These are phyloP conservation scores for Symphodus melops DNA, from an alignment of 2,113 vertebrate species.

Conservation along the genomic window DNA sequence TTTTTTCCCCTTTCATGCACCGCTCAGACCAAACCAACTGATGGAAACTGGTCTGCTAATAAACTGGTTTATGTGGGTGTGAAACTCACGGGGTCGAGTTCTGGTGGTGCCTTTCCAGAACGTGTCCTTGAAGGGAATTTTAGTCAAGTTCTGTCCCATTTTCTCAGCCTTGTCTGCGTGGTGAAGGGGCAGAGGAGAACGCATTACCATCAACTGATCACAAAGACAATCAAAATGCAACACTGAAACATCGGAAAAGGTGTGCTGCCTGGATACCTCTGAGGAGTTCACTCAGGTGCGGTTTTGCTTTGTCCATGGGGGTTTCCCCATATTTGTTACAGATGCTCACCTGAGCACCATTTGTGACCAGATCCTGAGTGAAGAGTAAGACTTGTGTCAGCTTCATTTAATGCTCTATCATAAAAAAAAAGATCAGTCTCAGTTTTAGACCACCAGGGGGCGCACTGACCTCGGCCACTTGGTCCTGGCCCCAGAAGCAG, in stretches of 20 bases:
- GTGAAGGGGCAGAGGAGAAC: background rate
- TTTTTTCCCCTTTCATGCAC: slow-evolving; percentile 18
- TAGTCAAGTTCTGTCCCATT: slow-evolving; percentile 92
- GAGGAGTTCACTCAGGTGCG: slow-evolving; percentile 88
- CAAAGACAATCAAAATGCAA: background rate
- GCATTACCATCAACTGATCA: background rate
- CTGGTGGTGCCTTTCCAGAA: slow-evolving; percentile 99
- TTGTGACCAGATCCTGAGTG: slow-evolving; percentile 90
- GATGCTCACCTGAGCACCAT: slow-evolving; percentile 91
- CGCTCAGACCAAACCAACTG: background rate
- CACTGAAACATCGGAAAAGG: background rate
- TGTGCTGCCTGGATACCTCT: slow-evolving; percentile 80
- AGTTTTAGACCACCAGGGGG: slow-evolving; percentile 63
- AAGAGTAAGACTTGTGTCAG: background rate
- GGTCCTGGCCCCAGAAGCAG: slow-evolving; percentile 97
- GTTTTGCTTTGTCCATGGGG: slow-evolving; percentile 94
- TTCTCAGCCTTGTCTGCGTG: slow-evolving; percentile 93
- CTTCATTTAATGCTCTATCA: background rate
- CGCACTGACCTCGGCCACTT: slow-evolving; percentile 91
- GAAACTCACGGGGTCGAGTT: slow-evolving; percentile 92
- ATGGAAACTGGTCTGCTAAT: slow-evolving; percentile 25
- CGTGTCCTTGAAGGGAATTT: slow-evolving; percentile 95
- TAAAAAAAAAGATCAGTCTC: background rate
- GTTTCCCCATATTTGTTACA: slow-evolving; percentile 97
- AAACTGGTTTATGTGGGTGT: slow-evolving; percentile 9